These are phyloP conservation scores for Synchiropus splendidus DNA, from an alignment of 2,113 vertebrate species.

Conservation along the genomic window DNA sequence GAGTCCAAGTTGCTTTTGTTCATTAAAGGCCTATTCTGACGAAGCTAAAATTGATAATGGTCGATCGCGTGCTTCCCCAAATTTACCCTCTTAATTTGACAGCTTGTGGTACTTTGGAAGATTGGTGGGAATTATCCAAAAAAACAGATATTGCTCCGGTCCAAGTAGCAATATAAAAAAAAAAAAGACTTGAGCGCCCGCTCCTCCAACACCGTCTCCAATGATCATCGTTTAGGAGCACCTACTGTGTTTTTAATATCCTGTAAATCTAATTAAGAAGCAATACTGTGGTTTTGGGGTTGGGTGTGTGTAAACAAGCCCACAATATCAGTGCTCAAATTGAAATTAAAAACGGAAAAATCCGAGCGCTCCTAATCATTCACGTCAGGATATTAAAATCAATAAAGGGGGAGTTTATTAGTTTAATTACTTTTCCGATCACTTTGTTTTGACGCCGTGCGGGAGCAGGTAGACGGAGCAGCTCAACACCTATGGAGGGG, in stretches of 20 bases:
- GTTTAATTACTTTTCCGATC: constrained; percentile 25
- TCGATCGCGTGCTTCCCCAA: constrained; percentile 41
- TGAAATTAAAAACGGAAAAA: constrained; percentile 40
- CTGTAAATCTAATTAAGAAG: constrained; percentile 67
- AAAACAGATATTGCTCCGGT: constrained; percentile 53
- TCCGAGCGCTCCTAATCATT: constrained; percentile 23
- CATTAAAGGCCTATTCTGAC: constrained; percentile 59
- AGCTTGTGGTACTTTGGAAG: constrained; percentile 37
- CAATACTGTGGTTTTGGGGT: constrained; percentile 57
- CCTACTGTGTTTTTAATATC: constrained; percentile 69
- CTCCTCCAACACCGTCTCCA: constrained; percentile 54
- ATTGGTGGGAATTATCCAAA: constrained; percentile 42
- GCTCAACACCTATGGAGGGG: background rate
- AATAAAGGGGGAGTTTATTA: constrained; percentile 40
- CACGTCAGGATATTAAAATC: constrained; percentile 38
- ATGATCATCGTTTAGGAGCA: constrained; percentile 63
- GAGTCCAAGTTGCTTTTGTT: constrained; percentile 60
- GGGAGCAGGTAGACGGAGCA: constrained; percentile 27
- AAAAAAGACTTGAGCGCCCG: constrained; percentile 48
- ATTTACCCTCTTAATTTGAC: constrained; percentile 50
- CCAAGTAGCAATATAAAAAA: constrained; percentile 51
- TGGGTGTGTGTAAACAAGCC: constrained; percentile 47
- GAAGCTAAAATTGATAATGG: constrained; percentile 50
- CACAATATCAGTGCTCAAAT: constrained; percentile 26
- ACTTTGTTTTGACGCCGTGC: constrained; percentile 23